Base-by-base conservation (phyloP, 2,888 invertebrate species). In the Ischnus inquisitorius region DNA sequence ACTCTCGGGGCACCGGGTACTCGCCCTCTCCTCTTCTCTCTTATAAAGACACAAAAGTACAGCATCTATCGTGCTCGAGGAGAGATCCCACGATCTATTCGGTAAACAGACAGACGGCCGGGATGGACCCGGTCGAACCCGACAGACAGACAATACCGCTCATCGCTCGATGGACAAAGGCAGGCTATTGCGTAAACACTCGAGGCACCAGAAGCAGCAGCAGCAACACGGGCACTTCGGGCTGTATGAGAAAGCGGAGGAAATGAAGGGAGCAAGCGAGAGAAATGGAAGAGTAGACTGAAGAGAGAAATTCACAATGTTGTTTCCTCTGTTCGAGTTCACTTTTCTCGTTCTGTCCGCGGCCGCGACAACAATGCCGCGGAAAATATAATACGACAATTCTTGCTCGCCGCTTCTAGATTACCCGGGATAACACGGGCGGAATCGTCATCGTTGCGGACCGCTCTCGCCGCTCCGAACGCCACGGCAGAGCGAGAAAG, bases 111-210 rank as follows among this genome's bases (percentile, higher is more conserved):
- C 87, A 87, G 83, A 88, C 85, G 85, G 78, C 87, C 76, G 82
- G 34, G 60, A 60, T 28, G 60, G 60, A 60, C 60, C 60, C 60
- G 91, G 90, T 89, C 88, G 89, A 88, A 83, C 81, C 90, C 89
- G 90, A 89, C 90, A 88, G 92, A 92, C 92, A 91, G 93, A 93
- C 93, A 93, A 93, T 93, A 90, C 90, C 90, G 91, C 91, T 92
- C 93, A 92, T 93, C 92, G 92, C 90, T 92, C 91, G 91, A 92
- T 90, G 92, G 93, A 93, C 93, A 93, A 93, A 90, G 22, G 92
- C 92, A 34, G 90, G 90, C 93, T 93, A 92, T 93, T 93, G 92
- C 93, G 93, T 93, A 93, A 93, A 93, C 93, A 93, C 92, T 92
- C 91, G 91, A 91, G 88, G 88, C 87, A 90, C 67, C 78, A 74